Percentiles rank a stretch among this genome's conserved stretches.
phyloP scores from a whole-genome alignment of 2,888 invertebrate genomes.

The Synanthedon formicaeformis region DNA sequence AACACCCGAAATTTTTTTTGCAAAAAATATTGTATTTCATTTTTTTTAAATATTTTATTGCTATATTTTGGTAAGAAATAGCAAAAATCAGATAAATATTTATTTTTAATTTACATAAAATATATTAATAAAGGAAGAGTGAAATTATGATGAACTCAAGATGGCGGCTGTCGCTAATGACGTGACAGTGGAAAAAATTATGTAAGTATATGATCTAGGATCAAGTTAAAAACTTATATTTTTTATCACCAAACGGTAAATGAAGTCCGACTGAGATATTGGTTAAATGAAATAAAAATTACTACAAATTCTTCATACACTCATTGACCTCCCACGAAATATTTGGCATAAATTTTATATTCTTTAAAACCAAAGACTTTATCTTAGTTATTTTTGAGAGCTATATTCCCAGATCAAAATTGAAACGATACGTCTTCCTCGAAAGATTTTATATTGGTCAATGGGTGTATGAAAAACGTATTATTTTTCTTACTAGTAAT shows the following conservation, averaged over 20 bases:
- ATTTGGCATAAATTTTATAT: slow-evolving; percentile 39
- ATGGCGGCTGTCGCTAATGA: slow-evolving; percentile 23
- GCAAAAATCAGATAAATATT: slow-evolving; percentile 5
- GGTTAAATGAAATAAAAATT: slow-evolving; percentile 35
- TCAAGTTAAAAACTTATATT: background rate
- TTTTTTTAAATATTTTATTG: slow-evolving; percentile 4
- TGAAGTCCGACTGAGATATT: slow-evolving; percentile 47
- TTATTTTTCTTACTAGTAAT: slow-evolving; percentile 22
- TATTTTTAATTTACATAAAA: slow-evolving; percentile 1
- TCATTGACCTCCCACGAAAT: slow-evolving; percentile 38
- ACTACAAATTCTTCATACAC: slow-evolving; percentile 37
- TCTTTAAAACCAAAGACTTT: slow-evolving; percentile 59
- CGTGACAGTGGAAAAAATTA: slow-evolving; percentile 20
- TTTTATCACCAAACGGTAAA: background rate
- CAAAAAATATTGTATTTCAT: no score
- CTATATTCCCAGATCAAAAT: slow-evolving; percentile 27
- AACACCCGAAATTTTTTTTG: slow-evolving; percentile 1
- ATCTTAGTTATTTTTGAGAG: slow-evolving; percentile 34
- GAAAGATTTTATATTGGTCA: slow-evolving; percentile 24
- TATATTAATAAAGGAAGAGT: slow-evolving; percentile 3
- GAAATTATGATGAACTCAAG: slow-evolving; percentile 10
- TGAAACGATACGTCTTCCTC: slow-evolving; percentile 46
- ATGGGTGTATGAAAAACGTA: slow-evolving; percentile 40
- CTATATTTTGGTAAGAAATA: slow-evolving; percentile 14
- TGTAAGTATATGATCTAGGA: slow-evolving; percentile 26